Base-by-base conservation (phyloP, 2,797 vertebrate genomes). In the Alca torda region DNA sequence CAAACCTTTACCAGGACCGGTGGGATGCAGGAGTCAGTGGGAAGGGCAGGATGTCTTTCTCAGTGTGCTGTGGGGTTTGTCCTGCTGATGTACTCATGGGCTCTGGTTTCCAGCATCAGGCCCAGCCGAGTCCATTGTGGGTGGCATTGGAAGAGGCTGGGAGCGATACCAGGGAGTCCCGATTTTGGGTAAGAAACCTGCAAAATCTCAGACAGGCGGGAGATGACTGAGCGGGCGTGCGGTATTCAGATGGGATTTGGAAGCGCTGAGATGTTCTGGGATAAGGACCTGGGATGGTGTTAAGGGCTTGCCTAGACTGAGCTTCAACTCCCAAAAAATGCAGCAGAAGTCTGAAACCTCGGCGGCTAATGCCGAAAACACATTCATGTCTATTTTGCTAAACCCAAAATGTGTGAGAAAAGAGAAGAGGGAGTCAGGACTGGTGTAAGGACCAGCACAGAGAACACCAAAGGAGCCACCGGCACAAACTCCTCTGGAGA, bases 211-310 rank as follows among this genome's bases (percentile, higher is more conserved):
- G 18, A 41, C 6, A 56, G 65, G 28, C 24, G 31, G 76, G 26
- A 81, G 39, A 10, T 37, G 56, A 37, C 1, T 0, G 6, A 59
- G 41, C 2, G 2, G 48, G 28, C 12, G 2, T 0, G 1, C 0
- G 1, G 28, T 8, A 16, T 37, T 8, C 0, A 0, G 65, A 31
- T 2, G 3, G 10, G 26, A 16, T 56, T 31, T 11, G 46, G 53
- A 33, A 82, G 26, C 0, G 0, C 25, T 20, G 56, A 69, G 54
- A 35, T 25, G 19, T 19, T 57, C 37, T 25, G 28, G 48, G 33
- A 28, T 68, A 88, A 11, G 45, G 24, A 39, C 18, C 15, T 59
- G 31, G 28, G 35, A 12, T 10, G 13, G 18, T 1, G 0, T 35
- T 30, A n/a, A 16, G 28, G 43, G 10, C 17, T 86, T 70, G n/a